These are phyloP conservation scores for Salvelinus alpinus DNA, from an alignment of 2,113 vertebrate genomes.

Conservation along the genomic window DNA sequence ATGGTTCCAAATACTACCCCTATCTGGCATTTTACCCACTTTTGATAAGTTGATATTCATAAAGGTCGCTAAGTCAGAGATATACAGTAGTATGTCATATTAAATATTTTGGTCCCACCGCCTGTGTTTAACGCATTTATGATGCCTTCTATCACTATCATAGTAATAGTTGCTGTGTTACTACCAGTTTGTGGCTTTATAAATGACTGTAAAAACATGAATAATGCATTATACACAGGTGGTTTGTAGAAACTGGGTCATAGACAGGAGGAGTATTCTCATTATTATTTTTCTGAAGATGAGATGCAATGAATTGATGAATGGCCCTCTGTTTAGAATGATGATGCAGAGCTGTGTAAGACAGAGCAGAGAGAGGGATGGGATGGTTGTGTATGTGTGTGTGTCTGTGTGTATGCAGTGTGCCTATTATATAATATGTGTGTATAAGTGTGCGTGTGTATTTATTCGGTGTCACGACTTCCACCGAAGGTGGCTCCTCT, in stretches of 20 bases:
- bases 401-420: not conserved
- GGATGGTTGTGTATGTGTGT: not conserved
- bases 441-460: too few relatives aligned
- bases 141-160: not conserved
- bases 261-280: not conserved
- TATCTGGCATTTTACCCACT: not conserved
- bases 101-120: not conserved
- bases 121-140: not conserved
- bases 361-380: not conserved
- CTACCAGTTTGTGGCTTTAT: too few relatives aligned
- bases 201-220: too few relatives aligned
- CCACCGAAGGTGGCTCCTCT: too few relatives aligned
- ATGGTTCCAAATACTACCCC: too few relatives aligned
- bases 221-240: too few relatives aligned
- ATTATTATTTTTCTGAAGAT: not conserved
- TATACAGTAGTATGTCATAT: not conserved
- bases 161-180: too few relatives aligned
- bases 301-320: not conserved
- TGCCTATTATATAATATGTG: too few relatives aligned
- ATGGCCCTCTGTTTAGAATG: conserved; percentile 2
- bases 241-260: too few relatives aligned
- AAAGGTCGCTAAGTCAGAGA: not conserved
- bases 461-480: too few relatives aligned
- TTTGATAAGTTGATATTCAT: not conserved
- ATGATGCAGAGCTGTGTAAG: not conserved